A percentile compares a stretch with the other conserved stretches of the same genome.
phyloP scores from a whole-genome alignment of 2,113 vertebrate species.

The Irena cyanogastra region DNA sequence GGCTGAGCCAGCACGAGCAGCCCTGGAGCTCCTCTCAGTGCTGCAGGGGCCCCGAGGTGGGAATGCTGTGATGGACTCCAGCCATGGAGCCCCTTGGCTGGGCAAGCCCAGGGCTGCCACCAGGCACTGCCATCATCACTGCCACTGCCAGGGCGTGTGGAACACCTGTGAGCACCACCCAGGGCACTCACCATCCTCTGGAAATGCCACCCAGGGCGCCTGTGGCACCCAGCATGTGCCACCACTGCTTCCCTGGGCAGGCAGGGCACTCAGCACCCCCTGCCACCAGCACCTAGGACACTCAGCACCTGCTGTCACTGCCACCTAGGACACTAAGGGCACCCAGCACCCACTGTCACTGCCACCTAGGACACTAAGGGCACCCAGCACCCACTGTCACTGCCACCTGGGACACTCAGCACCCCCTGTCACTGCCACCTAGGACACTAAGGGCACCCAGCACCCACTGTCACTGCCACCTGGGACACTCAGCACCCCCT shows the following conservation, averaged over 20 bases:
- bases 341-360: background rate
- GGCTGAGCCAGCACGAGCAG: background rate
- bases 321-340: background rate
- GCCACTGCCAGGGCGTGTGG: rapidly evolving
- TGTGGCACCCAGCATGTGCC: background rate
- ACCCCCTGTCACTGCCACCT: rapidly evolving
- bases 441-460: background rate
- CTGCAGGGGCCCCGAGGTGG: rapidly evolving
- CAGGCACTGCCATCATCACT: background rate
- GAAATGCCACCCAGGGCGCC: too few relatives aligned
- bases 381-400: background rate
- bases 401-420: too few relatives aligned
- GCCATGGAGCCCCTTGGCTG: rapidly evolving
- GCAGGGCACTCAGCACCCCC: background rate
- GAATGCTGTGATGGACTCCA: background rate
- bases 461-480: rapidly evolving
- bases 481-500: background rate
- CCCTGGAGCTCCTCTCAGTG: background rate
- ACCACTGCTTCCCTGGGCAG: rapidly evolving
- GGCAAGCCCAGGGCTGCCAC: background rate
- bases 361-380: background rate
- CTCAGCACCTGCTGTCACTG: background rate
- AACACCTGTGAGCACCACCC: background rate
- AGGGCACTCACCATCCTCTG: background rate
- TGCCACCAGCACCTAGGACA: too few relatives aligned